Evolutionary conservation across 2,797 vertebrate species (phyloP).

Genomic region (Neopelma chrysocephalum): DNA sequence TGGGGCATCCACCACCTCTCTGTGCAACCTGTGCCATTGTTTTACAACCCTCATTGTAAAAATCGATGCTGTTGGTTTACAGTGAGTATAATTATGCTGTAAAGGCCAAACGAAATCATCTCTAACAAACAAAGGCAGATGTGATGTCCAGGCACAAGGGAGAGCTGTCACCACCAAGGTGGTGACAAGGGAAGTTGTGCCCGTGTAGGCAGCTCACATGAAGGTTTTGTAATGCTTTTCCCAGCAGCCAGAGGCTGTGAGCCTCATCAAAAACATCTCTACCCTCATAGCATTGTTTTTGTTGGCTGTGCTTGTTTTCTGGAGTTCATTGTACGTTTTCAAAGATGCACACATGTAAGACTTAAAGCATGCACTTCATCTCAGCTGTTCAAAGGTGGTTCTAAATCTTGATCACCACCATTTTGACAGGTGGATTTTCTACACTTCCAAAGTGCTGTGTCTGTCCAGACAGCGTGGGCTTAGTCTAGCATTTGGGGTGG

Average conservation of each 20-base stretch:
- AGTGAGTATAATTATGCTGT: background rate
- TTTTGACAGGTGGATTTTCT: background rate
- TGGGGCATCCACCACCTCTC: background rate
- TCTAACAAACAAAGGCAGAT: background rate
- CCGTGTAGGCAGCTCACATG: background rate
- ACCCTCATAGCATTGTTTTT: background rate
- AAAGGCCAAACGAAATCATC: background rate
- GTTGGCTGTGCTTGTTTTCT: background rate
- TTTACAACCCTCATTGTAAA: background rate
- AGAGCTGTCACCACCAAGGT: background rate
- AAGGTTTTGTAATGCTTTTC: background rate
- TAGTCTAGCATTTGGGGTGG: background rate
- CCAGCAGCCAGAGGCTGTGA: background rate
- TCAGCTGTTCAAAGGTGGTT: background rate
- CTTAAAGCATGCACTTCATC: background rate
- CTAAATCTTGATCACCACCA: background rate
- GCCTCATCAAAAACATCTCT: constrained; percentile 17
- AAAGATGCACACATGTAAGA: background rate
- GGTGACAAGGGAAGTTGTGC: background rate
- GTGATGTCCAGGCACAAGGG: background rate
- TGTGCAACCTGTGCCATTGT: background rate
- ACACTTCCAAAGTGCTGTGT: rapidly evolving
- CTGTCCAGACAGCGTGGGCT: background rate
- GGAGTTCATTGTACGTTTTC: background rate
- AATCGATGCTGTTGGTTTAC: background rate